Evolutionary conservation across 2,888 invertebrate genomes (phyloP), one percentile per base, ranked within the genome.

Genomic region (Macaria notata): DNA sequence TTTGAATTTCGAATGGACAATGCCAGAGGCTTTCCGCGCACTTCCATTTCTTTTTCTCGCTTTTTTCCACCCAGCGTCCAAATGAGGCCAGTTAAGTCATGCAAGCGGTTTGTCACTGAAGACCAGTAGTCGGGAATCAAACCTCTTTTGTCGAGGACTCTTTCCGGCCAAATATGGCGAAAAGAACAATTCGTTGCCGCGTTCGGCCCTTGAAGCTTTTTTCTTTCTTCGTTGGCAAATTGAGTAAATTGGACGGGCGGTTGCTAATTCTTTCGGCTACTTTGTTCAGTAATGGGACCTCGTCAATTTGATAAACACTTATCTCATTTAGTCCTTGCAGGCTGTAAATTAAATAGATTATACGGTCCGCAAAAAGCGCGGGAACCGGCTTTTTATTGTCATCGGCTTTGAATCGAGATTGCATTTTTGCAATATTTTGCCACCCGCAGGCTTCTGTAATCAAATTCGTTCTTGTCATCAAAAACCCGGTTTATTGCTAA

Each of bases 1-100:
- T 89, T 88, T 86, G 79, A 85, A 86, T 88, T 87, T 86, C 82
- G 82, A 83, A 83, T 74, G 83, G 76, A 88, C 89, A 89, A 88
- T 85, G 84, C 81, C 78, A 72, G 72, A 75, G 75, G 71, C 71
- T 83, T 83, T 83, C 76, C 77, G 70, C 78, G 73, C 67, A 64
- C 62, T 73, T 72, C 76, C 65, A 70, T 69, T 8, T 71, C 70
- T 75, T 70, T 71, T 60, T 60, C 59, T 69, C 50, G 42, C 51
- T 63, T 51, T 63, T 65, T 68, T 62, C 58, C 56, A 58, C 54
- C 69, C 69, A 59, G 62, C 63, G 62, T 55, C 77, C 82, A 84
- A 86, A 85, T 87, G 82, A 76, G 83, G 81, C 81, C 80, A 78
- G 77, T 74, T 77, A 76, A 76, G 76, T 81, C 81, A 83, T 79